phyloP scores from a whole-genome alignment of 2,888 invertebrate species.

The Sicus ferrugineus region DNA sequence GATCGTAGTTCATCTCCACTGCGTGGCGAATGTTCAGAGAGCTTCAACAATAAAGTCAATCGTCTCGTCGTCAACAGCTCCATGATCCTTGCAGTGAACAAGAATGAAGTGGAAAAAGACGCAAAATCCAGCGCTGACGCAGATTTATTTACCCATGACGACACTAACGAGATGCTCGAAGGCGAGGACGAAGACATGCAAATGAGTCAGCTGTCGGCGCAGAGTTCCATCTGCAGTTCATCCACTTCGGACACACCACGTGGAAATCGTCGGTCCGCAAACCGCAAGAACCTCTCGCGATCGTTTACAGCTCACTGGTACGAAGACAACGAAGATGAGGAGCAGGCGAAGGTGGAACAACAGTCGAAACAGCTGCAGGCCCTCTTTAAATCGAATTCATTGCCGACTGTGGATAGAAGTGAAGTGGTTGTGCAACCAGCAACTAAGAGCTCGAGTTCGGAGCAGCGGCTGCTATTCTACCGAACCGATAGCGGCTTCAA shows the following conservation, averaged over 20 bases:
- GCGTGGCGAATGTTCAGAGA: conserved; percentile 10
- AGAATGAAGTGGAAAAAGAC: background rate
- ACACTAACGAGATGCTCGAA: conserved; percentile 45
- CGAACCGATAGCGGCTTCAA: conserved; percentile 63
- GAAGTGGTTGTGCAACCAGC: background rate
- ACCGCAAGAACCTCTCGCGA: conserved; percentile 63
- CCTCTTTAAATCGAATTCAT: background rate
- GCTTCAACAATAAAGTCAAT: too few relatives aligned
- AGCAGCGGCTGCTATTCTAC: conserved; percentile 45
- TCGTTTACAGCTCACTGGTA: conserved; percentile 56
- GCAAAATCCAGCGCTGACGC: conserved; percentile 20
- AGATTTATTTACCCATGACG: conserved; percentile 47
- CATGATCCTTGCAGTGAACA: conserved; percentile 40
- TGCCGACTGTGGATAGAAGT: background rate
- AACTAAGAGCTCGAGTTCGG: conserved; percentile 8
- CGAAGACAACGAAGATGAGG: conserved; percentile 44
- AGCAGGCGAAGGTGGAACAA: background rate
- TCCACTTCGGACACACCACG: conserved; percentile 60
- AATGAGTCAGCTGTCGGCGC: conserved; percentile 51
- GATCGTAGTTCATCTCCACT: conserved; percentile 54
- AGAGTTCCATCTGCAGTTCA: conserved; percentile 51
- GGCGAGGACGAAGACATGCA: conserved; percentile 56
- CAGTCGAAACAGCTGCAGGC: background rate
- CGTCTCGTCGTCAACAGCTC: conserved; percentile 54
- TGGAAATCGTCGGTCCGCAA: conserved; percentile 55